These are phyloP conservation scores for Macropus fuliginosus DNA, from an alignment of 2,797 vertebrate species.

Conservation along the genomic window DNA sequence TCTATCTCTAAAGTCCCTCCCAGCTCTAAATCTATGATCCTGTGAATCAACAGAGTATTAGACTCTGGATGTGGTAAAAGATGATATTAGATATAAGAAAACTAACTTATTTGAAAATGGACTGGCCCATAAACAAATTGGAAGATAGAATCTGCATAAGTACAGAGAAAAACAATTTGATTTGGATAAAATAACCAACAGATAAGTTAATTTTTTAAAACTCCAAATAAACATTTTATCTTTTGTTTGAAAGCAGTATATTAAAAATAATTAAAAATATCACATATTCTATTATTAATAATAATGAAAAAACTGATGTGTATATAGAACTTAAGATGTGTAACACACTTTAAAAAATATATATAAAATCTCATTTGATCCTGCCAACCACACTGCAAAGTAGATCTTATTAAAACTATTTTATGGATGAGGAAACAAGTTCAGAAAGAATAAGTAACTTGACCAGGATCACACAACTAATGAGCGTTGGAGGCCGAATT, in stretches of 20 bases:
- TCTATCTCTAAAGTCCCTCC: neutral
- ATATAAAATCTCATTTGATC: too few species aligned
- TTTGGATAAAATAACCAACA: neutral
- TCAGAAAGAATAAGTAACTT: too few species aligned
- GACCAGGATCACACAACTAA: too few species aligned
- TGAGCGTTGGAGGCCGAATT: too few species aligned
- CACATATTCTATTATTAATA: neutral
- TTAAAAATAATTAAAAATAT: neutral
- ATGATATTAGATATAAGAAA: neutral
- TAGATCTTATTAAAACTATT: too few species aligned
- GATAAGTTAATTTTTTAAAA: neutral
- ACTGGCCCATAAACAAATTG: neutral
- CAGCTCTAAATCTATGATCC: neutral
- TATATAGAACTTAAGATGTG: neutral
- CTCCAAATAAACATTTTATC: neutral
- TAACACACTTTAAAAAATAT: too few species aligned
- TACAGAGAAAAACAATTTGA: neutral
- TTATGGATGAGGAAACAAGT: too few species aligned
- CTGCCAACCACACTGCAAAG: too few species aligned
- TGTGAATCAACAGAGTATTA: neutral
- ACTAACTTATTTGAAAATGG: neutral
- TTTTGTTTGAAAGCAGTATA: neutral
- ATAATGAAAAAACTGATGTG: neutral
- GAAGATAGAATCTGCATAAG: neutral
- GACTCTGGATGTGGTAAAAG: neutral